These are phyloP conservation scores for Epinotia bilunana DNA, from an alignment of 2,888 invertebrate species.

Conservation along the genomic window DNA sequence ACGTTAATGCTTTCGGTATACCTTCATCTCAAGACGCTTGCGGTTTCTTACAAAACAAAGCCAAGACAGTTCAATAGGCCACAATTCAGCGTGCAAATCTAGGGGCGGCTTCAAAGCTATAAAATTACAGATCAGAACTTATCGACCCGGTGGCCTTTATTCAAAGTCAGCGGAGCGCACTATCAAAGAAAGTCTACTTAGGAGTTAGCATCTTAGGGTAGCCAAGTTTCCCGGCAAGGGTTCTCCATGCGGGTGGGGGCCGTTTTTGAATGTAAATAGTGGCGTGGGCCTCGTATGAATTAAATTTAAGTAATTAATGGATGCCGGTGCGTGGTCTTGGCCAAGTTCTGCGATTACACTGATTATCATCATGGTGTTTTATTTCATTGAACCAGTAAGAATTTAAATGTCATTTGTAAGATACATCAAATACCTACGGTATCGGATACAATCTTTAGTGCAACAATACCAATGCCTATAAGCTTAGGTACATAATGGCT, in stretches of 20 bases:
- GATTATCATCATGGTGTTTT: conserved; percentile 16
- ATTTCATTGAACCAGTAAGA: background rate
- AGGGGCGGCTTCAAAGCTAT: conserved; percentile 80
- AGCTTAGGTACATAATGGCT: too few species aligned
- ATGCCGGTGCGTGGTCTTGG: conserved; percentile 54
- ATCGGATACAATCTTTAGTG: background rate
- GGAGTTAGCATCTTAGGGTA: conserved; percentile 82
- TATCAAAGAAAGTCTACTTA: conserved; percentile 84
- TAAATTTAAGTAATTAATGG: conserved; percentile 85
- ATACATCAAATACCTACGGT: too few species aligned
- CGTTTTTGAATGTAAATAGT: conserved; percentile 84
- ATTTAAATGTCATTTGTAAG: background rate
- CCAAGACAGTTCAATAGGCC: conserved; percentile 73
- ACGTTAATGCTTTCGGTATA: conserved; percentile 21
- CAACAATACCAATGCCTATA: background rate
- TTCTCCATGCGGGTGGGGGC: conserved; percentile 77
- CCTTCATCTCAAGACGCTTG: conserved; percentile 32
- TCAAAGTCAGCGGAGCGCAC: conserved; percentile 79
- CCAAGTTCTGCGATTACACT: conserved; percentile 39
- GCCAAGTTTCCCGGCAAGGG: conserved; percentile 81
- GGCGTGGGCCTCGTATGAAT: conserved; percentile 80
- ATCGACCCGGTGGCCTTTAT: conserved; percentile 83
- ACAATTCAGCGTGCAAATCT: conserved; percentile 71
- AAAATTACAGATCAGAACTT: conserved; percentile 84
- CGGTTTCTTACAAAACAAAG: conserved; percentile 54